Evolutionary conservation across 2,113 vertebrate species (phyloP).

Genomic region (Plecturocebus donacophilus): DNA sequence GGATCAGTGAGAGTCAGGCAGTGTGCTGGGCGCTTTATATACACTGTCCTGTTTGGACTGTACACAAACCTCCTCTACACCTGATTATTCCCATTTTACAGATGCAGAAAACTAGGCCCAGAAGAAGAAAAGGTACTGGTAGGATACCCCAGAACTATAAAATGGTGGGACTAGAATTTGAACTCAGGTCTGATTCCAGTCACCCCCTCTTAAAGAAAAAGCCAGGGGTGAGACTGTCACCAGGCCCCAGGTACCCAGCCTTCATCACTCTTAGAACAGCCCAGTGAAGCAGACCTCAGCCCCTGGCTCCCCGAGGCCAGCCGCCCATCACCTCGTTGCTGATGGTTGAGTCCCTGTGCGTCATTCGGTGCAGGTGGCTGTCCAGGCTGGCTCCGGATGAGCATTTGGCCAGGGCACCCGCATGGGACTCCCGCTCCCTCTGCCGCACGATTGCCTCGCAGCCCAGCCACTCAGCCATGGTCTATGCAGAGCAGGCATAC

Average conservation of each 20-base stretch:
- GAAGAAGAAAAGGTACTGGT: neutral
- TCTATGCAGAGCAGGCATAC: slow-evolving; percentile 92
- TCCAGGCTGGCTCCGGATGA: slow-evolving; percentile 94
- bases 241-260: too few species aligned
- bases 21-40: neutral
- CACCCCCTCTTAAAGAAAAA: neutral
- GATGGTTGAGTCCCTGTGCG: slow-evolving; percentile 94
- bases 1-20: neutral
- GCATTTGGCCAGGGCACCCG: slow-evolving; percentile 94
- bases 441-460: slow-evolving; percentile 97
- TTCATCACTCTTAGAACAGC: neutral
- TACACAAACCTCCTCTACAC: neutral
- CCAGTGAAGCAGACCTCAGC: fast-evolving
- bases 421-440: slow-evolving; percentile 95
- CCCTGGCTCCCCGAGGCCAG: fast-evolving
- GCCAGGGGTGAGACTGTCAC: too few species aligned
- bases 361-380: slow-evolving; percentile 89
- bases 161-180: neutral
- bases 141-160: neutral
- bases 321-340: slow-evolving; percentile 91
- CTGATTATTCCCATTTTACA: neutral
- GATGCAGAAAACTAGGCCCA: neutral
- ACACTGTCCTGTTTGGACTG: too few species aligned
- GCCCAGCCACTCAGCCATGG: slow-evolving; percentile 95
- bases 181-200: neutral